Evolutionary conservation across 1,140 invertebrate species (phyloP).

Genomic region (Euwallacea fornicatus): DNA sequence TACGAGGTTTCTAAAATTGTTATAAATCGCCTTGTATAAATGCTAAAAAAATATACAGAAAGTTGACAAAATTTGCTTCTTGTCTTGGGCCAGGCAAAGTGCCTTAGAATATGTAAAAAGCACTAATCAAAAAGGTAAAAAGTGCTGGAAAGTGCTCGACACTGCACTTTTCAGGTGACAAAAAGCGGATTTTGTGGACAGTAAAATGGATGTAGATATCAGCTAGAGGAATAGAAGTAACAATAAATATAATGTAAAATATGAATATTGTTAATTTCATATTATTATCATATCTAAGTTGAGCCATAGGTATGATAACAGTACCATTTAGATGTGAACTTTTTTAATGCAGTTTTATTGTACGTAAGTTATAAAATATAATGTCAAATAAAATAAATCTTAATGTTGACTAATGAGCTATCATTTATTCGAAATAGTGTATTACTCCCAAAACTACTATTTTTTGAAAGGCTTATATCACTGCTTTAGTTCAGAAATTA

Average conservation of each 20-base stretch:
- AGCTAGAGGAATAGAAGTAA: not conserved
- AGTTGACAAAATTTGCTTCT: not conserved
- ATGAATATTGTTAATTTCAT: not conserved
- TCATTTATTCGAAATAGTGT: not conserved
- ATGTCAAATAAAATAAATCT: slow-evolving; percentile 17
- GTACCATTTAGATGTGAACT: not conserved
- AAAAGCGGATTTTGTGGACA: not conserved
- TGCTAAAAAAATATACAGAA: not conserved
- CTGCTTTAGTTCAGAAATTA: not conserved
- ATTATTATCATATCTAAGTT: slow-evolving; percentile 33
- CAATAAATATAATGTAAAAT: slow-evolving; percentile 8
- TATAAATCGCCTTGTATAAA: not conserved
- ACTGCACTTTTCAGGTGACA: not conserved
- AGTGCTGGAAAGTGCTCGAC: not conserved
- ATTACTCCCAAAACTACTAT: not conserved
- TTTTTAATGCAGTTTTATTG: not conserved
- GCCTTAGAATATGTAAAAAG: not conserved
- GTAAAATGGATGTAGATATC: not conserved
- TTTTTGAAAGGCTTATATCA: not conserved
- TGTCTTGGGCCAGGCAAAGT: not conserved
- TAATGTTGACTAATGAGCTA: slow-evolving; percentile 3
- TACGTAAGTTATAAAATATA: slow-evolving; percentile 2
- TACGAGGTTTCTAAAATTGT: not conserved
- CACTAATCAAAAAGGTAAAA: not conserved
- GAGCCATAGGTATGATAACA: slow-evolving; percentile 34